Evolutionary conservation across 2,888 invertebrate species (phyloP).

Genomic region (Cheilosia urbana): DNA sequence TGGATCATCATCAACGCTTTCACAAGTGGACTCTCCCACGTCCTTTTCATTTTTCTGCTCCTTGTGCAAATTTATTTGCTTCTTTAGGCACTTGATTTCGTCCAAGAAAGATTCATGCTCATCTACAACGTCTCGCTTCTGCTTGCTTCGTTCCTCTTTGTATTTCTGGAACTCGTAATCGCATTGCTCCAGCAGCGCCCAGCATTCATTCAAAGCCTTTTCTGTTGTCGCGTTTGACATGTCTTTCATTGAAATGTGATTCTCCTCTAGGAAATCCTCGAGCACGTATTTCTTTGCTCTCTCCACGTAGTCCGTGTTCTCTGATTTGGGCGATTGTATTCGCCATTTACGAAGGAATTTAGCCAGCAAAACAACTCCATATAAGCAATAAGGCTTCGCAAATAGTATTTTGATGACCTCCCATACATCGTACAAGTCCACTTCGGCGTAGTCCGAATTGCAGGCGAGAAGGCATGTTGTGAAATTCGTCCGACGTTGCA

Average conservation of each 20-base stretch:
- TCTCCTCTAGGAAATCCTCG: constrained; percentile 84
- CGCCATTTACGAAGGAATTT: constrained; percentile 83
- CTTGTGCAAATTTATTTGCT: constrained; percentile 79
- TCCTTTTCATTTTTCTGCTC: constrained; percentile 79
- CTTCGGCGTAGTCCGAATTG: constrained; percentile 80
- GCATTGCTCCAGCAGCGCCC: constrained; percentile 80
- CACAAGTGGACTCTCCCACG: not conserved
- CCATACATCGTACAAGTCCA: constrained; percentile 81
- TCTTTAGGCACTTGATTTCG: constrained; percentile 81
- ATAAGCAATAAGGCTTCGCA: constrained; percentile 82
- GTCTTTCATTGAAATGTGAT: constrained; percentile 81
- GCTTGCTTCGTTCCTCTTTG: constrained; percentile 80
- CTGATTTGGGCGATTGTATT: constrained; percentile 77
- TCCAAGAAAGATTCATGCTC: constrained; percentile 81
- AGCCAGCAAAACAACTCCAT: constrained; percentile 82
- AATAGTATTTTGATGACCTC: constrained; percentile 81
- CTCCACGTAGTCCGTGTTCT: constrained; percentile 80
- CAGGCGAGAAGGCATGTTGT: constrained; percentile 81
- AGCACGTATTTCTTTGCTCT: constrained; percentile 85
- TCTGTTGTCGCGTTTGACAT: constrained; percentile 82
- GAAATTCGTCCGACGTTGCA: constrained; percentile 81
- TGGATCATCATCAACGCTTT: constrained; percentile 3
- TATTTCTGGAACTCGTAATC: constrained; percentile 82
- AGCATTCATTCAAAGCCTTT: constrained; percentile 80
- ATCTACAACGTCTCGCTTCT: constrained; percentile 78